A percentile compares a stretch with the other conserved stretches of the same genome.
phyloP scores from a whole-genome alignment of 23 tunicate species.

The Halocynthia aurantium region DNA sequence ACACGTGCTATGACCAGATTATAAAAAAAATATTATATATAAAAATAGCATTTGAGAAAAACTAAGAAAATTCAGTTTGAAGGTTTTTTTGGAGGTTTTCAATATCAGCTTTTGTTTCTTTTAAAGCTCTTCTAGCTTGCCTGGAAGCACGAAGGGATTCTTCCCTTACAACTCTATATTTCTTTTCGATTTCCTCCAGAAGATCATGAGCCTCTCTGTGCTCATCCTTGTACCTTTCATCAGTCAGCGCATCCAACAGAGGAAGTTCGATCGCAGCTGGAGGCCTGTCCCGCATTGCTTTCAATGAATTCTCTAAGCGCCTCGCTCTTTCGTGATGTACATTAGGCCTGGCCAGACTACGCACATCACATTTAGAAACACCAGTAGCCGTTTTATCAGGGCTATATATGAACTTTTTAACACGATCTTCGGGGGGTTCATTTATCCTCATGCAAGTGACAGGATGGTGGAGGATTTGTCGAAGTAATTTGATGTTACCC shows the following conservation, averaged over 20 bases:
- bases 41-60: neutral
- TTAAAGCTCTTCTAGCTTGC: conserved; percentile 45
- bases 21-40: neutral
- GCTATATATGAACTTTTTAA: neutral
- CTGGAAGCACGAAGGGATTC: conserved; percentile 70
- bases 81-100: conserved; percentile 5
- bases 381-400: neutral
- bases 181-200: conserved; percentile 44
- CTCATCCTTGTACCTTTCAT: neutral
- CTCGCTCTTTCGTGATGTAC: neutral
- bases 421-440: conserved; percentile 7
- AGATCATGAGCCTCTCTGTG: conserved; percentile 54
- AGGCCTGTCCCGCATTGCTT: conserved; percentile 36
- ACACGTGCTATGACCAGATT: neutral
- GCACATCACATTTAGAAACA: neutral
- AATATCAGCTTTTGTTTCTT: conserved; percentile 25
- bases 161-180: conserved; percentile 83
- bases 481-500: conserved; percentile 63
- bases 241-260: conserved; percentile 37
- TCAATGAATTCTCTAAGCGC: conserved; percentile 17
- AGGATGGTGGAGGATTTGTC: conserved; percentile 55
- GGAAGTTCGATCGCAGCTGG: conserved; percentile 40
- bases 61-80: neutral
- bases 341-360: conserved; percentile 12
- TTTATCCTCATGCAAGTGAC: conserved; percentile 3